Evolutionary conservation across 2,888 invertebrate species (phyloP).

Genomic region (Helicoverpa assulta): DNA sequence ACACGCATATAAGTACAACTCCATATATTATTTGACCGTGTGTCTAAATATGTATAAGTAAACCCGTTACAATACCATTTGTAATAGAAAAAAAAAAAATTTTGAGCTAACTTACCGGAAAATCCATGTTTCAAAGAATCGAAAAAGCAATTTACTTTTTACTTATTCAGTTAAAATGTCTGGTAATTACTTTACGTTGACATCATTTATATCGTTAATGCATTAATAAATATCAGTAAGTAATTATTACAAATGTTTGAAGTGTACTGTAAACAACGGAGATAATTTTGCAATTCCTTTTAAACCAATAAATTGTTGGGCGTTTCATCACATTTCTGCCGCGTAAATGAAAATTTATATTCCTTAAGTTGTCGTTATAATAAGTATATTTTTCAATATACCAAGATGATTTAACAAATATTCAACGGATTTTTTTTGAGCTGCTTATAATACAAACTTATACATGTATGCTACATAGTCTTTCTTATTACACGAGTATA

Average conservation of each 20-base stretch:
- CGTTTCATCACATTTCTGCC: not conserved
- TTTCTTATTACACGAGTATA: no score
- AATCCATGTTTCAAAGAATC: constrained; percentile 1
- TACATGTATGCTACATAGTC: no score
- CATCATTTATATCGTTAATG: constrained; percentile 23
- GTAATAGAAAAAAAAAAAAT: no score
- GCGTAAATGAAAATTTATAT: not conserved
- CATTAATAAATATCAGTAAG: constrained; percentile 18
- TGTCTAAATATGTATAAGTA: no score
- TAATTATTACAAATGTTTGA: constrained; percentile 1
- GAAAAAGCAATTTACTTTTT: constrained; percentile 47
- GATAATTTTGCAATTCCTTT: constrained; percentile 1
- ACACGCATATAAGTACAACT: no score
- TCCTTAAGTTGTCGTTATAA: not conserved
- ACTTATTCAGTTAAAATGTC: constrained; percentile 24
- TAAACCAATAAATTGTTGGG: not conserved
- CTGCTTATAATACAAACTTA: no score
- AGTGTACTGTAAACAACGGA: not conserved
- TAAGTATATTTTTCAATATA: not conserved
- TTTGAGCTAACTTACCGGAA: no score
- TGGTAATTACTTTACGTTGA: constrained; percentile 36
- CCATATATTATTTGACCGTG: no score
- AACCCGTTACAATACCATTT: no score
- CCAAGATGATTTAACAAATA: no score
- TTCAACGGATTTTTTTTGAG: no score